Conservation (phyloP, 1,140 invertebrate genomes). For the Neodiprion lecontei region DNA sequence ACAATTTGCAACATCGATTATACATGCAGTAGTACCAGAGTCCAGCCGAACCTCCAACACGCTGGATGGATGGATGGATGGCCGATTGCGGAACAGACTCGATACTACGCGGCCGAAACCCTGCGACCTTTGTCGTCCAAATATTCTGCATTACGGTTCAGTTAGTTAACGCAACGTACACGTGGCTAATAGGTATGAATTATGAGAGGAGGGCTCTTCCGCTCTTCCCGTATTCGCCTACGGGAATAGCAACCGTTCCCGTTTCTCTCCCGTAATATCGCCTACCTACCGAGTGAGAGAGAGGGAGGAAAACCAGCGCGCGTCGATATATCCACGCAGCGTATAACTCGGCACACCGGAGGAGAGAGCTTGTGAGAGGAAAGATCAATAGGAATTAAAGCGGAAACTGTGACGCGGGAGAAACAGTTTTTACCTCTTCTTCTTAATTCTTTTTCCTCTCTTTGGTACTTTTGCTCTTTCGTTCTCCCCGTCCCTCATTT, state of each 20-base stretch:
- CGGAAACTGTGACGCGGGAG: neutral
- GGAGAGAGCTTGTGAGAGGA: neutral
- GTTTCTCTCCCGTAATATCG: neutral
- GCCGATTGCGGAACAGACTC: too few species aligned
- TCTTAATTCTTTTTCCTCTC: neutral
- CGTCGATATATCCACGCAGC: neutral
- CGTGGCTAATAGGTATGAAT: slow-evolving; percentile 5
- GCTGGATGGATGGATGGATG: too few species aligned
- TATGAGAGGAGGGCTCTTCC: neutral
- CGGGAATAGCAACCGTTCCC: neutral
- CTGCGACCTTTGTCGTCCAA: neutral
- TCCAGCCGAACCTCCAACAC: too few species aligned
- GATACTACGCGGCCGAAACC: too few species aligned
- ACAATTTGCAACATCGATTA: too few species aligned
- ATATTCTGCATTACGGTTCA: neutral
- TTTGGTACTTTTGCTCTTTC: neutral
- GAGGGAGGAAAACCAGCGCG: neutral
- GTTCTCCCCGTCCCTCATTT: too few species aligned
- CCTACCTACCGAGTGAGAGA: neutral
- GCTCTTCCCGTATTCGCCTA: neutral
- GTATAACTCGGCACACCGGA: neutral
- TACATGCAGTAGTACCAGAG: too few species aligned
- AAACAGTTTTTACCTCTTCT: neutral
- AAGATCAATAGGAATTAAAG: slow-evolving; percentile 5
- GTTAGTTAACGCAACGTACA: neutral